phyloP scores from a whole-genome alignment of 2,797 vertebrate genomes.

The Amniataba percoides region DNA sequence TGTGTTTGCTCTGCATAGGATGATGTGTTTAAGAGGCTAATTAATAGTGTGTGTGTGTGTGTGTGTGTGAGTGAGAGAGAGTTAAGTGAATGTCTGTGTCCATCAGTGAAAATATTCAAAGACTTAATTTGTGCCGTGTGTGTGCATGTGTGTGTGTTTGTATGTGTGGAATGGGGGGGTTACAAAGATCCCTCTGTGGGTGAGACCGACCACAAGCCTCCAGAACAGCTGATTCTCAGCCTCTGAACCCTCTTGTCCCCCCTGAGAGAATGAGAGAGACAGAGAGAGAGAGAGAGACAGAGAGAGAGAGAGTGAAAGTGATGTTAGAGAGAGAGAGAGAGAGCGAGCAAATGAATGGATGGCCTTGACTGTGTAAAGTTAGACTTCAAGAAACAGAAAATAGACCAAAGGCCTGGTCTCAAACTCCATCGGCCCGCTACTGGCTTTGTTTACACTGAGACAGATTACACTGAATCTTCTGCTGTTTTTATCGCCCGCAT shows the following conservation, averaged over 20 bases:
- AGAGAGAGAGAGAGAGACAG: not conserved
- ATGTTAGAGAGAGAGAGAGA: conserved; percentile 5
- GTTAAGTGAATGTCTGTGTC: conserved; percentile 40
- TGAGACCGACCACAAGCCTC: conserved; percentile 71
- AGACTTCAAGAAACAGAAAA: conserved; percentile 48
- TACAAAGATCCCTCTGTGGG: conserved; percentile 81
- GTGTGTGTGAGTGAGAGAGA: conserved; percentile 16
- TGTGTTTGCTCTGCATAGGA: conserved; percentile 25
- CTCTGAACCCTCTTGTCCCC: conserved; percentile 64
- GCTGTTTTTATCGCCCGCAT: conserved; percentile 10
- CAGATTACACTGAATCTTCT: conserved; percentile 8
- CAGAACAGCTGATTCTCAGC: conserved; percentile 82
- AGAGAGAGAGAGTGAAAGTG: conserved; percentile 12
- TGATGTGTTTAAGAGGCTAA: conserved; percentile 12
- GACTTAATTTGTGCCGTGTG: conserved; percentile 32
- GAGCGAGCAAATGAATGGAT: conserved; percentile 17
- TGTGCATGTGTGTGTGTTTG: conserved; percentile 10
- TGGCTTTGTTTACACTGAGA: conserved; percentile 28
- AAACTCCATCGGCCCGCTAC: conserved; percentile 10
- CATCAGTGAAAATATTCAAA: not conserved
- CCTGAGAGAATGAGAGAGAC: conserved; percentile 10
- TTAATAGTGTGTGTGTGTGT: conserved; percentile 18
- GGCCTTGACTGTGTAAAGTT: conserved; percentile 52
- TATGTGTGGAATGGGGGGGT: conserved; percentile 43
- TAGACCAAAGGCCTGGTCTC: conserved; percentile 31